A percentile compares a stretch with the other conserved stretches of the same genome.
Conservation (phyloP, 2,888 invertebrate species). For the Nomada goodeniana region DNA sequence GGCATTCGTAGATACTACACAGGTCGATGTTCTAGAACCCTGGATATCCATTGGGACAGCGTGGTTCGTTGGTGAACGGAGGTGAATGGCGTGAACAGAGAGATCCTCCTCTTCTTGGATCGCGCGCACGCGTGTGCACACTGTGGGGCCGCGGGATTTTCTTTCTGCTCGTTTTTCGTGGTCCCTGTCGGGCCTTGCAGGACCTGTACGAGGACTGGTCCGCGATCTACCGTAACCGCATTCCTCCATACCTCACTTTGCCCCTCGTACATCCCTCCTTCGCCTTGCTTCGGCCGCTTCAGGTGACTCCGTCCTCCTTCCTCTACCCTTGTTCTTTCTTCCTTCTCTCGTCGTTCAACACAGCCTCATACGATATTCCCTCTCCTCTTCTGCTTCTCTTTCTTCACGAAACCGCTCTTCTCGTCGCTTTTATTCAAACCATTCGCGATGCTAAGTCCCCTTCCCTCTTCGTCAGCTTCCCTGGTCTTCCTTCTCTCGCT, state of each 20-base stretch:
- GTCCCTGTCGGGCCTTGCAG: conserved; percentile 68
- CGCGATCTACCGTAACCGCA: conserved; percentile 82
- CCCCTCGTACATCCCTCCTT: conserved; percentile 56
- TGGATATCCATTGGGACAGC: conserved; percentile 71
- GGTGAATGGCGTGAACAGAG: conserved; percentile 66
- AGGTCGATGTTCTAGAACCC: conserved; percentile 58
- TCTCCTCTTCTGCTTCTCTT: neutral
- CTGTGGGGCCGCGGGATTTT: conserved; percentile 57
- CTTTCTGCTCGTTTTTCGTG: conserved; percentile 70
- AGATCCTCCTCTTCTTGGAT: conserved; percentile 9
- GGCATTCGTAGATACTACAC: conserved; percentile 5
- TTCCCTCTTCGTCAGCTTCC: conserved; percentile 40
- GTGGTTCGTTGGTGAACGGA: conserved; percentile 33
- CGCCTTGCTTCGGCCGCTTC: conserved; percentile 42
- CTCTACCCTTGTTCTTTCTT: conserved; percentile 23
- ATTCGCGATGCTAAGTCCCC: conserved; percentile 43
- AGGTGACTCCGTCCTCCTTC: conserved; percentile 34
- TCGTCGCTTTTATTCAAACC: conserved; percentile 55
- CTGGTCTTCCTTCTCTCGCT: conserved; percentile 4
- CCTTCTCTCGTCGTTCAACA: conserved; percentile 22
- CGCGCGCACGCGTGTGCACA: conserved; percentile 14
- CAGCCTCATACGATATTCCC: conserved; percentile 1
- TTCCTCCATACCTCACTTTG: conserved; percentile 74
- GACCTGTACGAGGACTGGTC: conserved; percentile 74
- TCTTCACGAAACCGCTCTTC: conserved; percentile 37